These are phyloP conservation scores for Drosophila micromelanica DNA, from an alignment of 1,140 invertebrate species.

Conservation along the genomic window DNA sequence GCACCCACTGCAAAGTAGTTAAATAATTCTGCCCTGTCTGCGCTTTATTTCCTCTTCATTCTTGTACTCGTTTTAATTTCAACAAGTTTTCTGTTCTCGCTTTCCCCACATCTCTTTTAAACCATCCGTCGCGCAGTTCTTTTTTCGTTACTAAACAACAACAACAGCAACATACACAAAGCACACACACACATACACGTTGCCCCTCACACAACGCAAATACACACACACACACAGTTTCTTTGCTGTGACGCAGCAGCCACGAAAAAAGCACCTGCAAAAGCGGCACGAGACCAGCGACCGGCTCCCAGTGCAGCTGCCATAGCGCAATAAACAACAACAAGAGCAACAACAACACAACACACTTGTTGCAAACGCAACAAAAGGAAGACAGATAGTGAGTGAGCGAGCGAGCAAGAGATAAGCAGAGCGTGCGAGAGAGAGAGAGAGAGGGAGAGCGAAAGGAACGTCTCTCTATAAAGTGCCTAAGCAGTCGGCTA, in stretches of 20 bases:
- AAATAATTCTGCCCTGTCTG: conserved; percentile 82
- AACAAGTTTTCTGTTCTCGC: conserved; percentile 72
- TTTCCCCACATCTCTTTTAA: conserved; percentile 50
- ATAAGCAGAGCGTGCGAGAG: not conserved
- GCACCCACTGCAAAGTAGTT: conserved; percentile 80
- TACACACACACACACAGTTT: conserved; percentile 22
- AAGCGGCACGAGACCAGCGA: conserved; percentile 50
- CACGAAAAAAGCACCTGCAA: conserved; percentile 46
- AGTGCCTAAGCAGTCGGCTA: conserved; percentile 49
- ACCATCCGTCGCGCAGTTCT: conserved; percentile 67
- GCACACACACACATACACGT: conserved; percentile 28
- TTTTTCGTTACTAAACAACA: conserved; percentile 73
- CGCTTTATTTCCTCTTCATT: conserved; percentile 80
- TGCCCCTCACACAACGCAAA: conserved; percentile 35
- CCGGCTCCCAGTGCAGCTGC: conserved; percentile 55
- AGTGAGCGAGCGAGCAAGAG: conserved; percentile 10
- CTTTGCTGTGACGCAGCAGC: conserved; percentile 45
- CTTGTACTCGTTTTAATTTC: conserved; percentile 69
- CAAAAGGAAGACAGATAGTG: conserved; percentile 33
- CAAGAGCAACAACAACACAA: conserved; percentile 45
- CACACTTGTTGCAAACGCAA: conserved; percentile 66
- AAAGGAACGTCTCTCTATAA: conserved; percentile 29
- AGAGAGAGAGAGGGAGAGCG: conserved; percentile 1
- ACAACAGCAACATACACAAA: conserved; percentile 29
- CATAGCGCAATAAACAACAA: conserved; percentile 59